phyloP scores from a whole-genome alignment of 2,888 invertebrate species.

The Dexiosoma caninum region DNA sequence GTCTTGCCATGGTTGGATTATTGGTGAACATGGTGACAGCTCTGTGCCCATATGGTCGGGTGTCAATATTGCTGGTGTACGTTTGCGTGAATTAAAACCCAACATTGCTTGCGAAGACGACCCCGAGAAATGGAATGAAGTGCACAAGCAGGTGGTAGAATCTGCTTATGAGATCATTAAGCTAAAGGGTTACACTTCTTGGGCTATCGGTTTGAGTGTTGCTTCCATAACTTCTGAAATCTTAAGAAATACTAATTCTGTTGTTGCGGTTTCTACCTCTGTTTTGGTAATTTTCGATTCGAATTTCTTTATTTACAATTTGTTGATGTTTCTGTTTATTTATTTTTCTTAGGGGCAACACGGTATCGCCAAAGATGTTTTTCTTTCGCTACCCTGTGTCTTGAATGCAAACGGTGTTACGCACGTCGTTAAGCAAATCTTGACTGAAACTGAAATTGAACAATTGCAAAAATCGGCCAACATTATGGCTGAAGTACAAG shows the following conservation, averaged over 20 bases:
- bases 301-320: background rate
- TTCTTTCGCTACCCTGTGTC: constrained; percentile 90
- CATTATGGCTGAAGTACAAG: constrained; percentile 83
- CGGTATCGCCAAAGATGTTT: constrained; percentile 89
- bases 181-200: constrained; percentile 93
- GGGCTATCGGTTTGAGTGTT: constrained; percentile 92
- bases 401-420: constrained; percentile 85
- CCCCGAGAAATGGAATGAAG: constrained; percentile 86
- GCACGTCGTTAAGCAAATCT: constrained; percentile 85
- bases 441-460: constrained; percentile 82
- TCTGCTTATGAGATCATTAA: constrained; percentile 93
- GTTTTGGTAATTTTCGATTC: constrained; percentile 87
- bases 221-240: constrained; percentile 85
- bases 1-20: constrained; percentile 94
- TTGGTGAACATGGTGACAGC: constrained; percentile 96
- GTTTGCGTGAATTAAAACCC: constrained; percentile 87
- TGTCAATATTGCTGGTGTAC: constrained; percentile 93
- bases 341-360: constrained; percentile 84
- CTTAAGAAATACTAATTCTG: constrained; percentile 84
- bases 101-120: constrained; percentile 85
- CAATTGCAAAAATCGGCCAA: constrained; percentile 84
- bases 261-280: constrained; percentile 88
- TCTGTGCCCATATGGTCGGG: constrained; percentile 96
- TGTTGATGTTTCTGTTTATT: background rate
- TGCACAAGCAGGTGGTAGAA: constrained; percentile 89